Evolutionary conservation across 92 coral and sea anemone genomes (phyloP).

Genomic region (Epizoanthus illoricatus): DNA sequence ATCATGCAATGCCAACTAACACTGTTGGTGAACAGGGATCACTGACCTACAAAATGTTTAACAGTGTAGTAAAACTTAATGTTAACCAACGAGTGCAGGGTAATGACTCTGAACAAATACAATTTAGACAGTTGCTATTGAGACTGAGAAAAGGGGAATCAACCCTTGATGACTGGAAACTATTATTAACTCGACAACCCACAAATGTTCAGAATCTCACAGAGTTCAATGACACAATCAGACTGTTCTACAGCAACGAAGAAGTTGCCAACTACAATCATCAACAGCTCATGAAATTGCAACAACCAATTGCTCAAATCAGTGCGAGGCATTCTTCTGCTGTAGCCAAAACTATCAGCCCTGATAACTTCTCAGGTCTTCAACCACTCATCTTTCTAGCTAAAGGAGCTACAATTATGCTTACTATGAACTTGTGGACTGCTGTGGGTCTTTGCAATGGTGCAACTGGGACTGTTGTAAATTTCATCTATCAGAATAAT

Average conservation of each 20-base stretch:
- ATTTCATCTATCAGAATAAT: too few species aligned
- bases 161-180: too few species aligned
- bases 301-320: conserved; percentile 11
- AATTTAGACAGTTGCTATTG: too few species aligned
- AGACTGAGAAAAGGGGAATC: too few species aligned
- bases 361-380: too few species aligned
- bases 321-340: conserved; percentile 11
- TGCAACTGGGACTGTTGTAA: too few species aligned
- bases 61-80: background rate
- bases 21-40: conserved; percentile 10
- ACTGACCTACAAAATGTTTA: conserved; percentile 3
- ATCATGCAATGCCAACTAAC: conserved; percentile 11
- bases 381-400: background rate
- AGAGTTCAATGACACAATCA: too few species aligned
- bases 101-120: too few species aligned
- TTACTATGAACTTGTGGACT: too few species aligned
- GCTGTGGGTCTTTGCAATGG: too few species aligned
- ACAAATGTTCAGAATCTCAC: too few species aligned
- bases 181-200: too few species aligned
- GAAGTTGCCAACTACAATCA: conserved; percentile 6
- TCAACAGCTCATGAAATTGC: background rate
- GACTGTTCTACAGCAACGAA: conserved; percentile 2
- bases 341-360: conserved; percentile 1
- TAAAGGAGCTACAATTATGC: conserved; percentile 1
- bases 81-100: background rate